Evolutionary conservation across 2,888 invertebrate genomes (phyloP).

Genomic region (Drosophila koepferae): DNA sequence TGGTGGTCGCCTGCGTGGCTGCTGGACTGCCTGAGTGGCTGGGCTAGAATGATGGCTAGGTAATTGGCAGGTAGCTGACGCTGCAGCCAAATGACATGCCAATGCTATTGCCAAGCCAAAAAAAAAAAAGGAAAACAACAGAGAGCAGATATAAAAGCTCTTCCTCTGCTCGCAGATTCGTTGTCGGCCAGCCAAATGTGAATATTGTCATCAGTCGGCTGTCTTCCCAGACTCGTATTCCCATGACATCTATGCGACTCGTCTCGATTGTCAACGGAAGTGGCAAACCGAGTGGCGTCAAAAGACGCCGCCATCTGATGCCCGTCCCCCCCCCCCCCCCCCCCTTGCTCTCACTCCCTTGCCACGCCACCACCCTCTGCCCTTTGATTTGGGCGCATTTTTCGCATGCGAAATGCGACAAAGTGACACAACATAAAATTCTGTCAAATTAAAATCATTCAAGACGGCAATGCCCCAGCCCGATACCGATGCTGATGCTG

Average conservation of each 20-base stretch:
- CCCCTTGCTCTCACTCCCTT: neutral
- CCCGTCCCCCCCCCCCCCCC: no score
- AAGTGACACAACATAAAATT: slow-evolving; percentile 77
- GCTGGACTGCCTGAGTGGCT: slow-evolving; percentile 12
- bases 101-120: slow-evolving; percentile 43
- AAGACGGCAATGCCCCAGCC: slow-evolving; percentile 39
- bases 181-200: slow-evolving; percentile 56
- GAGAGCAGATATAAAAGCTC: slow-evolving; percentile 31
- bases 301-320: slow-evolving; percentile 64
- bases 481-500: slow-evolving; percentile 12
- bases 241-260: slow-evolving; percentile 70
- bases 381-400: slow-evolving; percentile 41
- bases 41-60: slow-evolving; percentile 71
- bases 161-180: slow-evolving; percentile 45
- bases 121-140: slow-evolving; percentile 14
- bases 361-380: neutral
- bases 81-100: slow-evolving; percentile 74
- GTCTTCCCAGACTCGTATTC: slow-evolving; percentile 54
- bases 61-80: slow-evolving; percentile 77
- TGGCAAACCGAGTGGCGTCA: slow-evolving; percentile 82
- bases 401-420: slow-evolving; percentile 60
- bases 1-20: slow-evolving; percentile 66
- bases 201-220: slow-evolving; percentile 34
- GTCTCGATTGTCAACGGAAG: slow-evolving; percentile 73
- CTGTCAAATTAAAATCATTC: slow-evolving; percentile 82